phyloP scores from a whole-genome alignment of 2,113 vertebrate genomes.

The Columbina picui region DNA sequence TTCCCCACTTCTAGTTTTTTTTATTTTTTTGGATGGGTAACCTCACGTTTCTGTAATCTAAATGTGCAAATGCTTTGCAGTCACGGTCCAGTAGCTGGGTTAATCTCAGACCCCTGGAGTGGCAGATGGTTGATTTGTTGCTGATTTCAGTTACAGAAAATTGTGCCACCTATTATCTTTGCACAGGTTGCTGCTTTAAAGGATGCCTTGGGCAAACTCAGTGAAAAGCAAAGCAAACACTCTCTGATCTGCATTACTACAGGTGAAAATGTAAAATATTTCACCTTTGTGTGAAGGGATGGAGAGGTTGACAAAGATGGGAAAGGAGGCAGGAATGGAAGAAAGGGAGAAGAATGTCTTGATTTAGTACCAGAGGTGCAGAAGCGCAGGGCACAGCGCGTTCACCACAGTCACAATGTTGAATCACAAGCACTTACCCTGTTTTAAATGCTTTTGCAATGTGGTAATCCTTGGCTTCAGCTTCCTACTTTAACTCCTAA shows the following conservation, averaged over 20 bases:
- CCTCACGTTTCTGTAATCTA: constrained; percentile 52
- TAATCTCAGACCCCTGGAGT: constrained; percentile 58
- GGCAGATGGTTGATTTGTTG: constrained; percentile 61
- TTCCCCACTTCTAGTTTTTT: neutral
- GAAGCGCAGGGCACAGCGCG: neutral
- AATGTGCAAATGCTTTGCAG: constrained; percentile 36
- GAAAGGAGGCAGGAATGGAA: neutral
- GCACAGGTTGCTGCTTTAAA: constrained; percentile 17
- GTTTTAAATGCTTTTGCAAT: neutral
- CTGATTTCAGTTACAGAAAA: constrained; percentile 52
- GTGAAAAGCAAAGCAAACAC: neutral
- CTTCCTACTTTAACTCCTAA: neutral
- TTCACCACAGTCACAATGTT: neutral
- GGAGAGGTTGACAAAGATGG: neutral
- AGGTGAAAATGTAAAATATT: constrained; percentile 30
- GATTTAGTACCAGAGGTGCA: neutral
- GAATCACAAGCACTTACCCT: neutral
- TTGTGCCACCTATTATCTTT: constrained; percentile 50
- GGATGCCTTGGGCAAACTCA: constrained; percentile 17
- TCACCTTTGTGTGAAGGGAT: neutral
- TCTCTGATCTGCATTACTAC: neutral
- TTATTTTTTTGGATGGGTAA: neutral
- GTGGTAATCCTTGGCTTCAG: neutral
- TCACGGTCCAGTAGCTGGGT: constrained; percentile 34
- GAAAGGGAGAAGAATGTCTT: neutral